Base-by-base conservation (phyloP, 2,888 invertebrate genomes). In the Ophion obscuratus region DNA sequence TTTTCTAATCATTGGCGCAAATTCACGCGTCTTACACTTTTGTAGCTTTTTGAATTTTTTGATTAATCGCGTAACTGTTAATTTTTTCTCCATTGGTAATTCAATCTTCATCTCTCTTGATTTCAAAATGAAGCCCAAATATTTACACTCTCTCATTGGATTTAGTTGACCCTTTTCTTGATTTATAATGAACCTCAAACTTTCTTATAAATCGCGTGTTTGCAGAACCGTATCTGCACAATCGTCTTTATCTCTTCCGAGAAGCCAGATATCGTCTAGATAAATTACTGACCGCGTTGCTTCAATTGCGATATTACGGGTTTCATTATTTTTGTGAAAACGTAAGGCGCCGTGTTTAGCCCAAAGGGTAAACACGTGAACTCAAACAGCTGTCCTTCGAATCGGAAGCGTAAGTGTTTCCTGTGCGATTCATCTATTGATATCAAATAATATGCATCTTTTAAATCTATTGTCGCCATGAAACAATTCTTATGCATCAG, bases 11-110 rank as follows among this genome's bases (percentile, higher is more conserved):
- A 83, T 57, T 24, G 74, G 62, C 2, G 85, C 68, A 59, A 83
- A 86, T 20, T 83, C 79, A 14, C 83, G 75, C 24, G 81, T 83
- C n/a, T 80, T 83, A 24, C 80, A 86, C 6, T 27, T 59, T 7
- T 47, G 71, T 53, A 59, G n/a, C 1, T 73, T 78, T 36, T 71
- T 27, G 24, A 81, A 61, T 66, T 73, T 77, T 31, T 47, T 47
- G 11, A 73, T 71, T 61, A 76, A 66, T 11, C 62, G 27, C 11
- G 11, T 66, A 2, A 81, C 67, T 10, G 68, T 61, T n/a, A 67
- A 31, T 47, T 47, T 81, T 20, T 85, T 81, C 17, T 81, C 67
- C 11, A 59, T 57, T 59, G 85, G 77, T n/a, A 81, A 53, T 20
- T 85, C 85, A 5, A 85, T 85, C 17, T 66, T 67, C 78, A 85